phyloP scores from a whole-genome alignment of 2,113 vertebrate species.

The Oncorhynchus masou region DNA sequence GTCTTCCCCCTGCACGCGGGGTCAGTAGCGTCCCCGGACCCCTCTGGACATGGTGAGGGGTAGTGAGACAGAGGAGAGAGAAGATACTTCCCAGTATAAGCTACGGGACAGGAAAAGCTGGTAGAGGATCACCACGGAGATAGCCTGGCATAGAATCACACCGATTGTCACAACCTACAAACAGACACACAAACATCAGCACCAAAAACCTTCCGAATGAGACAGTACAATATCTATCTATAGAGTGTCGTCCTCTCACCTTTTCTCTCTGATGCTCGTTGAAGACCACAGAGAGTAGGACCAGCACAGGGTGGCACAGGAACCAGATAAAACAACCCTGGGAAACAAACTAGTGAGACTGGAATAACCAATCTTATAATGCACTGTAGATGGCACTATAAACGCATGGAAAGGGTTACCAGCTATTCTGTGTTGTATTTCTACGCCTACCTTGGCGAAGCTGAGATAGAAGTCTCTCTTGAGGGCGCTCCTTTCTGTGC shows the following conservation, averaged over 20 bases:
- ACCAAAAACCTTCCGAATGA: not conserved
- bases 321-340: conserved; percentile 97
- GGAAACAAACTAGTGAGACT: conserved; percentile 33
- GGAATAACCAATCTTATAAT: not conserved
- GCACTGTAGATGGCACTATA: too few relatives aligned
- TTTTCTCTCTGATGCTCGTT: conserved; percentile 92
- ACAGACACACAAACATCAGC: not conserved
- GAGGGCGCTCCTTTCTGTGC: conserved; percentile 85
- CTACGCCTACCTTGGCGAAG: conserved; percentile 82
- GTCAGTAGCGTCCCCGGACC: conserved; percentile 80
- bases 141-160: conserved; percentile 89
- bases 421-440: not conserved
- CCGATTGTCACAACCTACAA: conserved; percentile 85
- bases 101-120: conserved; percentile 95
- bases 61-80: conserved; percentile 90
- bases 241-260: conserved; percentile 67
- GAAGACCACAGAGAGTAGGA: conserved; percentile 81
- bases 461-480: conserved; percentile 94
- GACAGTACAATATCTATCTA: not conserved
- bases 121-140: conserved; percentile 91
- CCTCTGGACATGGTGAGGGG: conserved; percentile 89
- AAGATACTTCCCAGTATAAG: conserved; percentile 97
- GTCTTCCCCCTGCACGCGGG: not conserved
- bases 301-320: conserved; percentile 88
- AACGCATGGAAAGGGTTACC: too few relatives aligned